Evolutionary conservation across 2,797 vertebrate species (phyloP).

Genomic region (Garrulus glandarius): DNA sequence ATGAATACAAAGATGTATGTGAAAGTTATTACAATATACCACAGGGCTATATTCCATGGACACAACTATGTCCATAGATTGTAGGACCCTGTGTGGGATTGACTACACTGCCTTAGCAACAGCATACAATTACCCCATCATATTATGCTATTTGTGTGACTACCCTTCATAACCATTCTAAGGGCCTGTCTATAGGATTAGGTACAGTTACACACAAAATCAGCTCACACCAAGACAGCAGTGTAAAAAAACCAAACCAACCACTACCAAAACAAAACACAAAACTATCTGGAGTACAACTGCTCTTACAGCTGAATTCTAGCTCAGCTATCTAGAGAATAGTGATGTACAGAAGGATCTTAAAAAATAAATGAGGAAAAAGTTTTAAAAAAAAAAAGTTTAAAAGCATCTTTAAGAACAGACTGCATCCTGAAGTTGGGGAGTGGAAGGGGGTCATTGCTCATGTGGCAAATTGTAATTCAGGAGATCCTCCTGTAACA

Average conservation of each 20-base stretch:
- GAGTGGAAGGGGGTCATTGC: neutral
- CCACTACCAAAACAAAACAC: neutral
- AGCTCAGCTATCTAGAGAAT: neutral
- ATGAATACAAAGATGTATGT: neutral
- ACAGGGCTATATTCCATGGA: fast-evolving
- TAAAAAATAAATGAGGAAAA: neutral
- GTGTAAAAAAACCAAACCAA: neutral
- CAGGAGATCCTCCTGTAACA: neutral
- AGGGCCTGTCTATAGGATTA: neutral
- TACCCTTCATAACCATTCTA: neutral
- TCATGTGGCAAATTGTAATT: neutral
- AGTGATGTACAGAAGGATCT: neutral
- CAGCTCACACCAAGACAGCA: neutral
- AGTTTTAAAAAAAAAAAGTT: neutral
- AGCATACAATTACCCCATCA: neutral
- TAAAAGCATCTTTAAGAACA: neutral
- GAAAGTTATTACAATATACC: neutral
- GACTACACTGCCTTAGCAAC: neutral
- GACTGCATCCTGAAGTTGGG: neutral
- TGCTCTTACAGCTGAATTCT: neutral
- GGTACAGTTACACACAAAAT: neutral
- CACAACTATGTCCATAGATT: neutral
- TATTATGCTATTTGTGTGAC: neutral
- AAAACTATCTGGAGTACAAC: neutral
- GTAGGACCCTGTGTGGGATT: no score